phyloP scores from a whole-genome alignment of 2,797 vertebrate species.

The Crypturellus tataupa region DNA sequence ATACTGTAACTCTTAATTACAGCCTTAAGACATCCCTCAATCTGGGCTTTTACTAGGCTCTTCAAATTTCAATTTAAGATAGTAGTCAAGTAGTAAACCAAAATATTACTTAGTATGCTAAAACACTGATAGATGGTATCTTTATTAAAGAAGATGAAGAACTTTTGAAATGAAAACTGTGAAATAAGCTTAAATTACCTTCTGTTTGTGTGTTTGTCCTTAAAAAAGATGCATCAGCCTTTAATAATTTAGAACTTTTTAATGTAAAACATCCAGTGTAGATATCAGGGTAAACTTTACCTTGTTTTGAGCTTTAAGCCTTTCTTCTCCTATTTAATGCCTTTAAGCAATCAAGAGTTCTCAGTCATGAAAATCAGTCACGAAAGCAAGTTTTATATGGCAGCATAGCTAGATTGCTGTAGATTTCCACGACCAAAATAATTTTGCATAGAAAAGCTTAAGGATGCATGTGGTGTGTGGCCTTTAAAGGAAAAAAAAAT shows the following conservation, averaged over 20 bases:
- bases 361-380: background rate
- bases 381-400: background rate
- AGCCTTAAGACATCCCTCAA: background rate
- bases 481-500: too few species aligned
- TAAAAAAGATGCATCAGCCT: background rate
- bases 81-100: background rate
- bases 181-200: background rate
- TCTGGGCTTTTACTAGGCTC: background rate
- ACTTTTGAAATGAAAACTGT: background rate
- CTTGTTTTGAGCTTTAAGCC: background rate
- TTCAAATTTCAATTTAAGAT: background rate
- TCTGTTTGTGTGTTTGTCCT: background rate
- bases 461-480: background rate
- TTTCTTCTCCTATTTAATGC: background rate
- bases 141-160: background rate
- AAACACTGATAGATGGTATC: background rate
- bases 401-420: background rate
- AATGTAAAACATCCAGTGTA: accelerated
- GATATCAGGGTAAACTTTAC: background rate
- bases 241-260: background rate
- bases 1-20: background rate
- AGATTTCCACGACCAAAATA: too few species aligned
- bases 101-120: background rate
- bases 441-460: background rate
- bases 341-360: background rate